Evolutionary conservation across 2,797 vertebrate genomes (phyloP), one percentile per base, ranked within the genome.

Genomic region (Tapirus indicus): DNA sequence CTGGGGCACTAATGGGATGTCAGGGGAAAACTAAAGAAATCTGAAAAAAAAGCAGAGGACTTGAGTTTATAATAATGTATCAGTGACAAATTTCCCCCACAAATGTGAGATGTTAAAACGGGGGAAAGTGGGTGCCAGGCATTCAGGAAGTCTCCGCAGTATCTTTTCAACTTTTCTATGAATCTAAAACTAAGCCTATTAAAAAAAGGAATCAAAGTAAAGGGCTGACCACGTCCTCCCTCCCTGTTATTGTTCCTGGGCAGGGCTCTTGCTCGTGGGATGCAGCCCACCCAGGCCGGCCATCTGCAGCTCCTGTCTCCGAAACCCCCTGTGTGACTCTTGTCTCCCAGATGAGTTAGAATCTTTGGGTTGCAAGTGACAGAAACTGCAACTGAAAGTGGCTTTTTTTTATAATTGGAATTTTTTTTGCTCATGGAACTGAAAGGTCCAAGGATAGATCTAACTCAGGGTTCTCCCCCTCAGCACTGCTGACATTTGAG

Each of bases 351-450:
- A 11, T 52, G 13, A 68, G 23, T 62, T 44, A 82, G 47, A 79
- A 49, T 60, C 6, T 49, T 56, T 66, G 41, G 66, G 64, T 66
- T 72, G n/a, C 64, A 20, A 66, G 32, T 38, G 77, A 95, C 66
- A 85, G 78, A 92, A 96, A 96, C 25, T 25, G n/a, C 29, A 91
- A 95, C 79, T 18, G 85, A 80, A 92, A 94, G 35, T 17, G 16
- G 23, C 18, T 41, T 47, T 29, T 60, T 58, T 38, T 9, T 5
- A 47, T 56, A 47, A 79, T 79, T 71, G 85, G 93, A 85, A 52
- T 60, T 80, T 96, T 79, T 79, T 91, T 83, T 62, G 68, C 25
- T 91, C 44, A 13, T 56, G 56, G 71, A 84, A 91, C 77, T 41
- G 62, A 95, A 79, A 97, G 64, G 47, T 60, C 38, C 62, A 86